Evolutionary conservation across 1,140 invertebrate species (phyloP).

Genomic region (Caerostris darwini): DNA sequence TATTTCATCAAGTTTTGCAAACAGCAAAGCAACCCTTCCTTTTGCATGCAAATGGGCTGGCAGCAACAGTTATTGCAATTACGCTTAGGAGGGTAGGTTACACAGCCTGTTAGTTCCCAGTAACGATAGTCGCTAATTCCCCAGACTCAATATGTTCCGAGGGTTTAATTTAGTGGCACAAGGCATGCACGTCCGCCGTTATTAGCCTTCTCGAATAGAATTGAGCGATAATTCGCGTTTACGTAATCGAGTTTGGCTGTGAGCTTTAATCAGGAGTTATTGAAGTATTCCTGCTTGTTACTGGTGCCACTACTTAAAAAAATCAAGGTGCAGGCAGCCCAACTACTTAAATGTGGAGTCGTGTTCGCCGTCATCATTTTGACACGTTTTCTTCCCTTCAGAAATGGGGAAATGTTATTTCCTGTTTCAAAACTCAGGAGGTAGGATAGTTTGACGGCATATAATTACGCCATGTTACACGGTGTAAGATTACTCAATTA

Average conservation of each 20-base stretch:
- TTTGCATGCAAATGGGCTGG: background rate
- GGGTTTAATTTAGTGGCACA: slow-evolving; percentile 69
- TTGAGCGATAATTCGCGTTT: slow-evolving; percentile 67
- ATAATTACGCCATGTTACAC: background rate
- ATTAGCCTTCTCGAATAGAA: slow-evolving; percentile 64
- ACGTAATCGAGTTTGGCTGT: slow-evolving; percentile 65
- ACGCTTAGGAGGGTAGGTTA: slow-evolving; percentile 57
- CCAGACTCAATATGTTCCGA: slow-evolving; percentile 58
- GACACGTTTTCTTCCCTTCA: background rate
- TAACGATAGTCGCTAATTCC: slow-evolving; percentile 65
- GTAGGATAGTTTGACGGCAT: background rate
- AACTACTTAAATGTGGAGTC: background rate
- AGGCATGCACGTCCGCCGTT: slow-evolving; percentile 36
- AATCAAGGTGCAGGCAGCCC: slow-evolving; percentile 3
- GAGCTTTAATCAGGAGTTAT: slow-evolving; percentile 67
- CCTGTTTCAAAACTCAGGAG: background rate
- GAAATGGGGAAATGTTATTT: background rate
- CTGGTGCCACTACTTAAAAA: slow-evolving; percentile 27
- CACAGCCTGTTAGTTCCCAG: slow-evolving; percentile 62
- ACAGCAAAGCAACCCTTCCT: background rate
- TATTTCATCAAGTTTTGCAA: background rate
- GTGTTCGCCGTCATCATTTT: slow-evolving; percentile 10
- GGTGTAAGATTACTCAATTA: background rate
- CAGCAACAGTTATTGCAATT: slow-evolving; percentile 71
- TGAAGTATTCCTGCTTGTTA: slow-evolving; percentile 62